These are phyloP conservation scores for Lepidothrix coronata DNA, from an alignment of 2,113 vertebrate genomes.

Conservation along the genomic window DNA sequence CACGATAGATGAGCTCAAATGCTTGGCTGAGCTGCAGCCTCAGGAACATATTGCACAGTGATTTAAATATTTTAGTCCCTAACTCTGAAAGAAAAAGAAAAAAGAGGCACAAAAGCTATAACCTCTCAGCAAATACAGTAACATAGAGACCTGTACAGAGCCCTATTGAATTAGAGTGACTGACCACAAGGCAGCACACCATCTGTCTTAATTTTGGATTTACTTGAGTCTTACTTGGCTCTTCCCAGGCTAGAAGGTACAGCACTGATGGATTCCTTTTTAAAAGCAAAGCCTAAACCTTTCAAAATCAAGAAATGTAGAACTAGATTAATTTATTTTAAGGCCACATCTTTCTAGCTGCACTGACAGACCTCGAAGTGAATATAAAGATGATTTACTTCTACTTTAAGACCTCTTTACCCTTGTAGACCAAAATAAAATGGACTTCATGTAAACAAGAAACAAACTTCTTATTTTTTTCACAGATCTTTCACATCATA, in stretches of 20 bases:
- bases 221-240: slow-evolving; percentile 49
- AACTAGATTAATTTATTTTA: slow-evolving; percentile 33
- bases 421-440: slow-evolving; percentile 36
- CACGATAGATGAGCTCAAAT: neutral
- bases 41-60: neutral
- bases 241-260: slow-evolving; percentile 35
- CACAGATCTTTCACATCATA: slow-evolving; percentile 22
- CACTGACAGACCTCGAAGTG: slow-evolving; percentile 22
- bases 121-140: neutral
- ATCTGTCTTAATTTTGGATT: slow-evolving; percentile 51
- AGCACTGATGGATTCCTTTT: slow-evolving; percentile 40
- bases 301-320: slow-evolving; percentile 43
- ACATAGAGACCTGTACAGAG: neutral
- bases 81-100: neutral
- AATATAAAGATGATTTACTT: slow-evolving; percentile 48
- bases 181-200: slow-evolving; percentile 54
- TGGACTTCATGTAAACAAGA: slow-evolving; percentile 43
- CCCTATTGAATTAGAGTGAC: slow-evolving; percentile 30
- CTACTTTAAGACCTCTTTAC: slow-evolving; percentile 23
- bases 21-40: neutral
- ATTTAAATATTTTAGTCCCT: neutral
- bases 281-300: slow-evolving; percentile 34
- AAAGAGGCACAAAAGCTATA: neutral
- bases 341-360: slow-evolving; percentile 28
- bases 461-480: slow-evolving; percentile 51